Evolutionary conservation across 1,140 invertebrate genomes (phyloP).

Genomic region (Drosophila nigromelanica): DNA sequence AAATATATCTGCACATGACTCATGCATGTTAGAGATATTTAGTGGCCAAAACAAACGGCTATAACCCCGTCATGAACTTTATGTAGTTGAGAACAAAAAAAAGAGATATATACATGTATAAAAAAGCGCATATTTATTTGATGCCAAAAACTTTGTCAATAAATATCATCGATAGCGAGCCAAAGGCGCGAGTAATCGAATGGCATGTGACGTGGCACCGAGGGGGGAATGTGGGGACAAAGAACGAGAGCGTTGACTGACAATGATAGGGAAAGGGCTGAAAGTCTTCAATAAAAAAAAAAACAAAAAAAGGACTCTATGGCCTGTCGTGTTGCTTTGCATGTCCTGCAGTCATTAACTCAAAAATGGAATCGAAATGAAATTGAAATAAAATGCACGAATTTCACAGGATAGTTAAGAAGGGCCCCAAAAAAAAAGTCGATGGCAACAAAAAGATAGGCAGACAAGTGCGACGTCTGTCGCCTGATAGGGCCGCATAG

Average conservation of each 20-base stretch:
- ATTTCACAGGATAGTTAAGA: slow-evolving; percentile 50
- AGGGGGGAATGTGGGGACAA: not conserved
- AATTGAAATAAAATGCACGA: slow-evolving; percentile 78
- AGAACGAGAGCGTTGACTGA: slow-evolving; percentile 14
- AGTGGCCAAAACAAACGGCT: slow-evolving; percentile 6
- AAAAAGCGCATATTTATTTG: slow-evolving; percentile 57
- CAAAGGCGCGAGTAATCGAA: slow-evolving; percentile 47
- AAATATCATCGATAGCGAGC: slow-evolving; percentile 62
- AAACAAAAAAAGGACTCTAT: not conserved
- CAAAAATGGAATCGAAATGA: slow-evolving; percentile 73
- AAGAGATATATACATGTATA: slow-evolving; percentile 40
- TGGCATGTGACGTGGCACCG: slow-evolving; percentile 8
- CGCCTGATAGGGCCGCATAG: slow-evolving; percentile 24
- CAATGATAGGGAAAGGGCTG: slow-evolving; percentile 25
- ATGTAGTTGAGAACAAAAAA: slow-evolving; percentile 14
- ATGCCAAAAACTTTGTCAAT: slow-evolving; percentile 69
- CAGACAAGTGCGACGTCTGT: slow-evolving; percentile 25
- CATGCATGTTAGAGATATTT: slow-evolving; percentile 31
- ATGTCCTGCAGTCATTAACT: slow-evolving; percentile 76
- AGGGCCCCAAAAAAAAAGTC: not conserved
- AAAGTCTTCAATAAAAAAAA: not conserved
- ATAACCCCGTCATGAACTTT: slow-evolving; percentile 41
- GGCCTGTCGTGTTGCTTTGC: slow-evolving; percentile 56
- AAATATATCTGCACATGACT: slow-evolving; percentile 16
- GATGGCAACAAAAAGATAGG: slow-evolving; percentile 9